Conservation (phyloP, 2,888 invertebrate species). For the Nomada flava region DNA sequence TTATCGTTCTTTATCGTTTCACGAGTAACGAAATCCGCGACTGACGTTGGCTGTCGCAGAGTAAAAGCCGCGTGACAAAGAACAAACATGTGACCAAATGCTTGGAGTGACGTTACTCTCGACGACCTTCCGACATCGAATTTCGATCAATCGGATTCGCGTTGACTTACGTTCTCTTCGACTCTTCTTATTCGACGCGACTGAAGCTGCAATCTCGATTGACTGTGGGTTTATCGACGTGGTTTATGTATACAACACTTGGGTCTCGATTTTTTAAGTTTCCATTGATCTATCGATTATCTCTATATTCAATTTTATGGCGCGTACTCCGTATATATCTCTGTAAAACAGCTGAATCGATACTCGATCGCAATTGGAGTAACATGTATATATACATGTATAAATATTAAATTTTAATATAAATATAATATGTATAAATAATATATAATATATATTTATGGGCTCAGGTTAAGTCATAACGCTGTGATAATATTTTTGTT, state of each 20-base stretch:
- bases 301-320: neutral
- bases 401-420: too few species aligned
- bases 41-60: constrained; percentile 10
- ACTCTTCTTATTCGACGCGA: neutral
- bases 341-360: neutral
- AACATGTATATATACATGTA: too few species aligned
- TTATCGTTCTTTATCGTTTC: neutral
- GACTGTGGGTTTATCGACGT: neutral
- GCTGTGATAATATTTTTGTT: neutral
- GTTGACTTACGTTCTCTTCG: neutral
- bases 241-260: neutral
- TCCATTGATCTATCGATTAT: neutral
- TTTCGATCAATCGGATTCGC: constrained; percentile 39
- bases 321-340: neutral
- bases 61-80: constrained; percentile 57
- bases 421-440: too few species aligned
- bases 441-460: too few species aligned
- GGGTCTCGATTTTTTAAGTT: neutral
- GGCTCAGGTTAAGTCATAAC: neutral
- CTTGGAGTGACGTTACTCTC: constrained; percentile 50
- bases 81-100: constrained; percentile 61
- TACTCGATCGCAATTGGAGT: too few species aligned
- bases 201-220: constrained; percentile 3
- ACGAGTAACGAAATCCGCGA: neutral
- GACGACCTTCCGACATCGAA: constrained; percentile 60